A percentile compares a stretch with the other conserved stretches of the same genome.
Evolutionary conservation across 2,888 invertebrate genomes (phyloP).

Genomic region (Heteropelma amictum): DNA sequence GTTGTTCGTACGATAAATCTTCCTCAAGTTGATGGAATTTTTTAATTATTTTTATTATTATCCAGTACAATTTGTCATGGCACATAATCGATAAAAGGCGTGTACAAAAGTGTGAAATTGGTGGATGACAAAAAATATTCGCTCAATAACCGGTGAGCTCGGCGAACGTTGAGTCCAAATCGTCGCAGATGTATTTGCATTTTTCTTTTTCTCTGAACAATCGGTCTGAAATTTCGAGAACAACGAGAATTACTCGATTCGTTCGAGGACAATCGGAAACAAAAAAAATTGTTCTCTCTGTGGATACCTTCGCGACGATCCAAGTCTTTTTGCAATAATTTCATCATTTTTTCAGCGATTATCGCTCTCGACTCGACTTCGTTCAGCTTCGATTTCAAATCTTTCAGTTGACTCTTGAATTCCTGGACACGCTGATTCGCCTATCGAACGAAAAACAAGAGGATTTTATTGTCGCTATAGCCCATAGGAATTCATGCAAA

Average conservation of each 20-base stretch:
- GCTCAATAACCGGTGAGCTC: slow-evolving; percentile 85
- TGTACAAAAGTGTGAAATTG: slow-evolving; percentile 48
- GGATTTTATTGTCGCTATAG: neutral
- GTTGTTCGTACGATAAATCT: too few species aligned
- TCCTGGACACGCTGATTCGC: slow-evolving; percentile 83
- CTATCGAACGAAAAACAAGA: slow-evolving; percentile 67
- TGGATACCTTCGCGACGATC: slow-evolving; percentile 84
- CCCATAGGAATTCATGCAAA: neutral
- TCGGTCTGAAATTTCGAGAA: slow-evolving; percentile 84
- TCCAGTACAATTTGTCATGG: neutral
- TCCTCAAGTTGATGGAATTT: neutral
- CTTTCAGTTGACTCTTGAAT: slow-evolving; percentile 79
- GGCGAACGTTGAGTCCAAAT: slow-evolving; percentile 86
- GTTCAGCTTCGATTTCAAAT: slow-evolving; percentile 68
- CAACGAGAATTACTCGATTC: slow-evolving; percentile 2
- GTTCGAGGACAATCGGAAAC: neutral
- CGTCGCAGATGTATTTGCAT: slow-evolving; percentile 87
- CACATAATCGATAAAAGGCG: neutral
- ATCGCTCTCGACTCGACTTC: slow-evolving; percentile 83
- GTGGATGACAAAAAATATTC: neutral
- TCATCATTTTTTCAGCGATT: slow-evolving; percentile 85
- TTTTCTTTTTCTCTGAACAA: slow-evolving; percentile 91
- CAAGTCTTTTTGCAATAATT: slow-evolving; percentile 85
- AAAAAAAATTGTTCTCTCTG: neutral
- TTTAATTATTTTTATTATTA: neutral